Evolutionary conservation across 2,888 invertebrate genomes (phyloP), one percentile per base, ranked within the genome.

Genomic region (Oscheius sp.): DNA sequence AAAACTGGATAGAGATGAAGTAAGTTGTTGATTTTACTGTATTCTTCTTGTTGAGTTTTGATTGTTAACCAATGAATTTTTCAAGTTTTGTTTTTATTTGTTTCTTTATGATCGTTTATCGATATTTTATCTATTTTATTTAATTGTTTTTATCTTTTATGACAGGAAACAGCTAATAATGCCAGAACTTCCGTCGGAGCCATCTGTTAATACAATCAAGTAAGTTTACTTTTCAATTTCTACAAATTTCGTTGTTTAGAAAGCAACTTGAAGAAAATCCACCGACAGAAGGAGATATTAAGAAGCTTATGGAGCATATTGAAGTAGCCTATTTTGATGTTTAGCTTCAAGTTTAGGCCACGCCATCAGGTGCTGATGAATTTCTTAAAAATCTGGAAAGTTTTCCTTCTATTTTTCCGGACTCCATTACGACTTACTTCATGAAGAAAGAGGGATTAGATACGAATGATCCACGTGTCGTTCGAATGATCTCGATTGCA

Each of bases 381-480:
- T 93, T 97, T 86, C 89, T 96, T n/a, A 88, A 92, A 57, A 94
- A 95, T 83, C 89, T 97, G 8, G 95, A 96, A 87, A 95, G 96
- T 86, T 96, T 95, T 86, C 91, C 92, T 32, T 95, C 97, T 0
- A 94, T 95, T 2, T 92, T 95, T 81, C 96, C 97, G 0, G 97
- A 97, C 88, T 92, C 94, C 4, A 93, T 97, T 0, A 94, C 94
- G 0, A 91, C 92, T 22, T 91, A 93, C 87, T 95, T 93, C 86
- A 89, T 96, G 75, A 92, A 93, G 84, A 90, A 91, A 78, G 91
- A 94, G 78, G 97, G 95, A n/a, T 94, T 96, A 86, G 93, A 80
- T 8, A 91, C 94, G 0, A 91, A 92, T 65, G 97, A 98, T 88
- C 94, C 95, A 0, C 90, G 95, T 84, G 91, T 86, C 9, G 76